Evolutionary conservation across 1,140 invertebrate genomes (phyloP).

Genomic region (Drosophila cardini): DNA sequence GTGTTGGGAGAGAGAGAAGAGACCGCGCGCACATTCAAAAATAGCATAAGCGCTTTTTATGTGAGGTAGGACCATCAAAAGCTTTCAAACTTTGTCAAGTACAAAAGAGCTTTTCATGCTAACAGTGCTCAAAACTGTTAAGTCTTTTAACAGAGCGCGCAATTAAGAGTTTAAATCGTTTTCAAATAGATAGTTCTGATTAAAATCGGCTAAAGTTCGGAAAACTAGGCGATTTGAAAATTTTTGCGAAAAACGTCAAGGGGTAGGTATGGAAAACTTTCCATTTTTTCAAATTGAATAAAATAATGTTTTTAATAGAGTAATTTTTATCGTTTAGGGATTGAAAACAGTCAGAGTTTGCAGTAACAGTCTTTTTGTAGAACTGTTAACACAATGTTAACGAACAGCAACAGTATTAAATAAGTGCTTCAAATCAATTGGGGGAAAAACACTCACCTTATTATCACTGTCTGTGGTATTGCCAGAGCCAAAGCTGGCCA

Average conservation of each 20-base stretch:
- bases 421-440: neutral
- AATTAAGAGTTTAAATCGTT: too few relatives aligned
- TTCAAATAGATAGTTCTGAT: too few relatives aligned
- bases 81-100: neutral
- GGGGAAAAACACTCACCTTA: slow-evolving; percentile 88
- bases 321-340: too few relatives aligned
- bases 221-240: too few relatives aligned
- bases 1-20: slow-evolving; percentile 10
- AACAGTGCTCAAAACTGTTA: slow-evolving; percentile 30
- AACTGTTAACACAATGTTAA: slow-evolving; percentile 5
- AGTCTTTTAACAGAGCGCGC: neutral
- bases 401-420: neutral
- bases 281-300: too few relatives aligned
- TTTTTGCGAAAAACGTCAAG: too few relatives aligned
- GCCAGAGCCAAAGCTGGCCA: slow-evolving; percentile 97
- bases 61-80: slow-evolving; percentile 69
- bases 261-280: too few relatives aligned
- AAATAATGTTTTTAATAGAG: too few relatives aligned
- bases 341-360: too few relatives aligned
- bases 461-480: slow-evolving; percentile 96
- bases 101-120: slow-evolving; percentile 15
- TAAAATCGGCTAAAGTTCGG: too few relatives aligned
- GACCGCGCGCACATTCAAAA: slow-evolving; percentile 12
- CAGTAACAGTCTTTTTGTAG: too few relatives aligned
- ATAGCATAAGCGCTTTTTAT: slow-evolving; percentile 49